phyloP scores from a whole-genome alignment of 2,888 invertebrate genomes.

The Xestobium rufovillosum region DNA sequence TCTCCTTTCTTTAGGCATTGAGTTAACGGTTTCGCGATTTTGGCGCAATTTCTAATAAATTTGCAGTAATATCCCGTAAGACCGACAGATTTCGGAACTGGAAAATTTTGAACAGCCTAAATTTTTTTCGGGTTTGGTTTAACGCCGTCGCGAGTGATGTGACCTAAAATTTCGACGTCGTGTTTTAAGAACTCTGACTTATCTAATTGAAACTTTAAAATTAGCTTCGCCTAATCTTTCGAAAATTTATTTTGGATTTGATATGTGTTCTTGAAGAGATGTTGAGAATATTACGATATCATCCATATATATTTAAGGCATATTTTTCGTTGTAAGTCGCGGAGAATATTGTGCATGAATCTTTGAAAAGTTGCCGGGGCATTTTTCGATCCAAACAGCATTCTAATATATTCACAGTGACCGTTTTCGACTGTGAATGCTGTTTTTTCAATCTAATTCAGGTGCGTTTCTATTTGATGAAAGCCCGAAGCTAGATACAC shows the following conservation, averaged over 20 bases:
- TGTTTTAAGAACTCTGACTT: background rate
- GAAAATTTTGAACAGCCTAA: background rate
- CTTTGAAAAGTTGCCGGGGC: no score
- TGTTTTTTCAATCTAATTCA: background rate
- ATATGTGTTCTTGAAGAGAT: no score
- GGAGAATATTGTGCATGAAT: no score
- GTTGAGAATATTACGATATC: no score
- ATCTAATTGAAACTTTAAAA: no score
- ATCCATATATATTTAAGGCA: no score
- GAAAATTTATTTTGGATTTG: background rate
- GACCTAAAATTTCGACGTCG: conserved; percentile 4
- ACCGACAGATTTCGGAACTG: background rate
- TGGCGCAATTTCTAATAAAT: conserved; percentile 8
- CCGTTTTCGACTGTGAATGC: no score
- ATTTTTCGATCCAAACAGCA: no score
- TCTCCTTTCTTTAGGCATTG: conserved; percentile 9
- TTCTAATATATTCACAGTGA: no score
- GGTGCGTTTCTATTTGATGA: background rate
- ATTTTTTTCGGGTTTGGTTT: conserved; percentile 1
- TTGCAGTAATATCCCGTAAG: background rate
- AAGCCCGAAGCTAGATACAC: no score
- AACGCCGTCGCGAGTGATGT: background rate
- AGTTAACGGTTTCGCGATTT: conserved; percentile 9
- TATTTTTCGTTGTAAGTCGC: no score
- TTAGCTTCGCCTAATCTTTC: background rate